Evolutionary conservation across 2,797 vertebrate species (phyloP).

Genomic region (Sciurus carolinensis): DNA sequence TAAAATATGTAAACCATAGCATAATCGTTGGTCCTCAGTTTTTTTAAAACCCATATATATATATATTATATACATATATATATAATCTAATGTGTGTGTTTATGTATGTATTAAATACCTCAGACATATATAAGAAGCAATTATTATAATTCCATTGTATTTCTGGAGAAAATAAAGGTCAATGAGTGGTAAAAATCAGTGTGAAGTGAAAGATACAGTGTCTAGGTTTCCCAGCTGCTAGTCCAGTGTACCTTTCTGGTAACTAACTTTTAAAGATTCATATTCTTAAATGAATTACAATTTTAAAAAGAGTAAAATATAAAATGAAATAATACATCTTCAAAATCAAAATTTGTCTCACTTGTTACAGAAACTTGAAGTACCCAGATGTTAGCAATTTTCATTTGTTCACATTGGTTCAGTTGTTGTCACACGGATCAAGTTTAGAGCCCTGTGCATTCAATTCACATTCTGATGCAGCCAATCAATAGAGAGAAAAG

Average conservation of each 20-base stretch:
- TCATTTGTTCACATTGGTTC: not conserved
- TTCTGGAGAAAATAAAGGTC: not conserved
- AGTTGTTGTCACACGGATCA: not conserved
- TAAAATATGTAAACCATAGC: constrained; percentile 51
- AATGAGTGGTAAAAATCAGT: constrained; percentile 18
- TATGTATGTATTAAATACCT: constrained; percentile 33
- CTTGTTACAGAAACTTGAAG: not conserved
- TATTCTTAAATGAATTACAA: constrained; percentile 47
- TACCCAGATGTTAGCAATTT: not conserved
- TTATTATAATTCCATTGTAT: constrained; percentile 17
- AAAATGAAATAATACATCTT: not conserved
- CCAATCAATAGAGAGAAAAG: not conserved
- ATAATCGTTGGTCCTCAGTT: not conserved
- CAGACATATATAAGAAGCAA: not conserved
- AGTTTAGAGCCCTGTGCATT: not conserved
- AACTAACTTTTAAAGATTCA: constrained; percentile 40
- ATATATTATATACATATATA: not conserved
- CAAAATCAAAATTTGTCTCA: constrained; percentile 50
- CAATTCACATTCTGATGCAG: not conserved
- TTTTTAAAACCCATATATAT: constrained; percentile 9
- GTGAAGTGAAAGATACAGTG: not conserved
- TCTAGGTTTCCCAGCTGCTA: constrained; percentile 33
- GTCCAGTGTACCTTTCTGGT: not conserved
- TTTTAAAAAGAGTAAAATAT: too few species aligned
- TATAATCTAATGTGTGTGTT: not conserved